Percentiles rank a stretch among this genome's conserved stretches.
Evolutionary conservation across 2,888 invertebrate species (phyloP).

Genomic region (Tolmerus cingulatus): DNA sequence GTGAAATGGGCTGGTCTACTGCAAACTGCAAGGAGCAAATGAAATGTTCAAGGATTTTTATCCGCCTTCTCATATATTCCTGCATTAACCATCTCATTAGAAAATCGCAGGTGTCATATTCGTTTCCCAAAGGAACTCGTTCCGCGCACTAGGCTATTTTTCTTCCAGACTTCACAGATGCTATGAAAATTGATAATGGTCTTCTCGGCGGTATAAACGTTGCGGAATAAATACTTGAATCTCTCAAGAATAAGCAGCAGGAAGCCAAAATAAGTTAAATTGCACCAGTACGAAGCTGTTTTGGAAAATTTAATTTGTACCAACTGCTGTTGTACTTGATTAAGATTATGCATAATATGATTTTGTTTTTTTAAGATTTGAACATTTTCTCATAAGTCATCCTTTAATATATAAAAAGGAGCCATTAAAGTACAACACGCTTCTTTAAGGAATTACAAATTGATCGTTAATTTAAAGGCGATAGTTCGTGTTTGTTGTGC

Average conservation of each 20-base stretch:
- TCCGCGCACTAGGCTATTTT: background rate
- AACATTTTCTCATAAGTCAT: too few relatives aligned
- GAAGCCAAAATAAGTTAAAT: background rate
- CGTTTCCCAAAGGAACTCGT: background rate
- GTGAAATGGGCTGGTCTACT: background rate
- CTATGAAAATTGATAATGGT: background rate
- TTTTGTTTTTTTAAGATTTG: too few relatives aligned
- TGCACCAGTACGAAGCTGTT: background rate
- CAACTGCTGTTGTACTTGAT: background rate
- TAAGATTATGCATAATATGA: too few relatives aligned
- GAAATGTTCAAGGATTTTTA: background rate
- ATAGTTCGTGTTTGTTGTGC: too few relatives aligned
- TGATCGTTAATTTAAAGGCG: too few relatives aligned
- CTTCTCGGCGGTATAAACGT: background rate
- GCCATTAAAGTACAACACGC: too few relatives aligned
- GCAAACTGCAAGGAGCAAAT: background rate
- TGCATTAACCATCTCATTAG: background rate
- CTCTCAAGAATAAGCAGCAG: background rate
- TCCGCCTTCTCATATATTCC: conserved; percentile 2
- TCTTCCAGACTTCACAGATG: background rate
- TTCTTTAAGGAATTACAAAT: too few relatives aligned
- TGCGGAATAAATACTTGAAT: background rate
- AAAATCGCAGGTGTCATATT: background rate
- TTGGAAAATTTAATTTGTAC: background rate
- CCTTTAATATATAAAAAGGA: too few relatives aligned